Conservation (phyloP, 1,140 invertebrate genomes). For the Ditylenchus dipsaci region DNA sequence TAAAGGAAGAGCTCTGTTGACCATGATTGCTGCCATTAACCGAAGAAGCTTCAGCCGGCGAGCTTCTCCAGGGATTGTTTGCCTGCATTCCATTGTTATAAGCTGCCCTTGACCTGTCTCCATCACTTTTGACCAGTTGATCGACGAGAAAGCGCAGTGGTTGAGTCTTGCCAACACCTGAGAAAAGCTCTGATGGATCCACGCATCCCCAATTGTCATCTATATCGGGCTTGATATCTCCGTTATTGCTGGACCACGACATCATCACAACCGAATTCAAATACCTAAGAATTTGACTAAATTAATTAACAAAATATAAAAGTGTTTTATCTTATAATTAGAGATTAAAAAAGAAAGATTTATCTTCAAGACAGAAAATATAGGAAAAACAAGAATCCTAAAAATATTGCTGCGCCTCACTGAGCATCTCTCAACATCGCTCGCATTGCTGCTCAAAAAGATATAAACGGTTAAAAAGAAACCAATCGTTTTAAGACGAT, state of each 20-base stretch:
- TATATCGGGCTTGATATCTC: background rate
- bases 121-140: constrained; percentile 5
- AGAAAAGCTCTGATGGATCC: constrained; percentile 8
- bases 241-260: background rate
- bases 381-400: constrained; percentile 2
- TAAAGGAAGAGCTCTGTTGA: too few relatives aligned
- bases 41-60: background rate
- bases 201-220: constrained; percentile 8
- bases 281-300: background rate
- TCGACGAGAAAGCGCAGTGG: constrained; percentile 4
- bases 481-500: too few relatives aligned
- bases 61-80: background rate
- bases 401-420: background rate
- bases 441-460: too few relatives aligned
- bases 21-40: background rate
- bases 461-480: too few relatives aligned
- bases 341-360: background rate
- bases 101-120: background rate
- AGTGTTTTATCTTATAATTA: background rate
- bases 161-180: background rate
- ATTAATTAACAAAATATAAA: background rate
- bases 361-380: too few relatives aligned
- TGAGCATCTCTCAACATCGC: background rate
- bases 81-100: background rate
- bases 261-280: background rate